phyloP scores from a whole-genome alignment of 2,113 vertebrate species.

The human region DNA sequence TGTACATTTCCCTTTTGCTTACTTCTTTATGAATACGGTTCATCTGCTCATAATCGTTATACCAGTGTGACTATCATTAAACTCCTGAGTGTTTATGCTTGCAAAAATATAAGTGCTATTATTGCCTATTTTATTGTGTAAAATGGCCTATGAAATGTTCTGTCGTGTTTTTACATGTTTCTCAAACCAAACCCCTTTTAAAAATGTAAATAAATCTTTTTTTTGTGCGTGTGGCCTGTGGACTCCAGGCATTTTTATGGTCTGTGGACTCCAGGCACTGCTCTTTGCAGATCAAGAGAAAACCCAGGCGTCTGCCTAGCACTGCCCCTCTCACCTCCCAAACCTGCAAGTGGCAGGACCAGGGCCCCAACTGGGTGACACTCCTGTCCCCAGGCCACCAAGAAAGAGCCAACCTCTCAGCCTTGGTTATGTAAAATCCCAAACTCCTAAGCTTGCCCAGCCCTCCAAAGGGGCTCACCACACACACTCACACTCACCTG shows the following conservation, averaged over 20 bases:
- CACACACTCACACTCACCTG: too few relatives aligned
- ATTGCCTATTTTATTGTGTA: background rate
- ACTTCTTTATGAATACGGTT: background rate
- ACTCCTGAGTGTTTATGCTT: background rate
- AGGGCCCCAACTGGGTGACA: background rate
- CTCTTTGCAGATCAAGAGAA: background rate
- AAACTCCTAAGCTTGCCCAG: background rate
- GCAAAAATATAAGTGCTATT: background rate
- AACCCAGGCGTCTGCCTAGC: background rate
- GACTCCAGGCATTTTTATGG: background rate
- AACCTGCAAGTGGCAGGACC: background rate
- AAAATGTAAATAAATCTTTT: background rate
- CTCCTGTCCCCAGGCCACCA: background rate
- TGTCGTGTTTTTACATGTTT: background rate
- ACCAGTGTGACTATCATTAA: background rate
- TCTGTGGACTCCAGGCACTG: background rate
- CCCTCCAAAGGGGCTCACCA: background rate
- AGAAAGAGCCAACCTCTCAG: background rate
- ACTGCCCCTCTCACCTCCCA: background rate
- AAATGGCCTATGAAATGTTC: background rate
- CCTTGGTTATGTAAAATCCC: background rate
- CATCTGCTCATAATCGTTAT: background rate
- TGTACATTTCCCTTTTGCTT: too few relatives aligned
- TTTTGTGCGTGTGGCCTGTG: background rate
- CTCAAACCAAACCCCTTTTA: background rate